Evolutionary conservation across 2,113 vertebrate species (phyloP).

Genomic region (Bagarius yarrelli): DNA sequence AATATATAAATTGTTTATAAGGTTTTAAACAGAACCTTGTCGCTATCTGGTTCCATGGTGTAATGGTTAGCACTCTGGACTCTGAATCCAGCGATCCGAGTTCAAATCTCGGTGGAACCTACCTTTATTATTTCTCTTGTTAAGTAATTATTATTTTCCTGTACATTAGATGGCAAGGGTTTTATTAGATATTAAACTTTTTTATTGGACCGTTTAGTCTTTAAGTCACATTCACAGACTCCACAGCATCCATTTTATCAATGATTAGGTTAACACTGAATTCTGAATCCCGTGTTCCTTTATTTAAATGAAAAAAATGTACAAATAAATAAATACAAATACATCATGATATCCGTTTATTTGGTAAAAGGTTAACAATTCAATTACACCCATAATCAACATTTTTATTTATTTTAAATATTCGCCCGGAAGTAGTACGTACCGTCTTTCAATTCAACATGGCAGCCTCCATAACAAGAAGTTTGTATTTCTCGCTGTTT

Average conservation of each 20-base stretch:
- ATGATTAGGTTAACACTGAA: too few relatives aligned
- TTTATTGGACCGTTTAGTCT: too few relatives aligned
- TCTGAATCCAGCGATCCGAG: conserved; percentile 89
- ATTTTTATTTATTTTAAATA: not conserved
- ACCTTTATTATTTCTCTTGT: not conserved
- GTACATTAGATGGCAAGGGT: not conserved
- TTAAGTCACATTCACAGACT: too few relatives aligned
- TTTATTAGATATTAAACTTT: not conserved
- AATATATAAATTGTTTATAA: too few relatives aligned
- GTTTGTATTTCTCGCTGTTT: conserved; percentile 35
- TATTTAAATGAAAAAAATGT: too few relatives aligned
- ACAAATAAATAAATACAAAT: too few relatives aligned
- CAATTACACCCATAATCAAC: too few relatives aligned
- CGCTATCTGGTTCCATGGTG: conserved; percentile 72
- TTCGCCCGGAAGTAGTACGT: not conserved
- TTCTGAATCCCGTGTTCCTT: too few relatives aligned
- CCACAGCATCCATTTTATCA: too few relatives aligned
- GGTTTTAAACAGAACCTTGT: not conserved
- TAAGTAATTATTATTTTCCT: not conserved
- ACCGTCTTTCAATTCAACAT: conserved; percentile 50
- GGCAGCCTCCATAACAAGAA: conserved; percentile 56
- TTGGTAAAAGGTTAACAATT: too few relatives aligned
- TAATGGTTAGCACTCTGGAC: conserved; percentile 84
- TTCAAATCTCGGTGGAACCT: conserved; percentile 90
- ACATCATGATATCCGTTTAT: too few relatives aligned